Percentiles rank a stretch among this genome's conserved stretches.
phyloP scores from a whole-genome alignment of 1,140 invertebrate species.

The Dysdera silvatica region DNA sequence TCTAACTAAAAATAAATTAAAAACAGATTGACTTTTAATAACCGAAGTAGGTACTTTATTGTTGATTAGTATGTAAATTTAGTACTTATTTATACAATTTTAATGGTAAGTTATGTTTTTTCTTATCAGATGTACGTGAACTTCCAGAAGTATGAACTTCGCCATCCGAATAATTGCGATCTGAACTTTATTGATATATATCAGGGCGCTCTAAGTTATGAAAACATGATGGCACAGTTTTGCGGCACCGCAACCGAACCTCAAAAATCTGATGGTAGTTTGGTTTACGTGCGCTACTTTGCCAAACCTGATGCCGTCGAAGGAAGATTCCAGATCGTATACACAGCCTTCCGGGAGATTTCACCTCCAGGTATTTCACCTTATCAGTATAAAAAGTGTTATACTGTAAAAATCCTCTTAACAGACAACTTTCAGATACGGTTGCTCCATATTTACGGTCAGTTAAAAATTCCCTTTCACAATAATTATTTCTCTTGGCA shows the following conservation, averaged over 20 bases:
- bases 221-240: conserved; percentile 29
- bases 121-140: conserved; percentile 58
- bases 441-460: too few relatives aligned
- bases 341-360: conserved; percentile 64
- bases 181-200: conserved; percentile 72
- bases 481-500: too few relatives aligned
- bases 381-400: too few relatives aligned
- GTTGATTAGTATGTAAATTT: too few relatives aligned
- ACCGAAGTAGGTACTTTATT: too few relatives aligned
- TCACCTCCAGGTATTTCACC: conserved; percentile 24
- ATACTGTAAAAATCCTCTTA: too few relatives aligned
- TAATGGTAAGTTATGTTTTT: too few relatives aligned
- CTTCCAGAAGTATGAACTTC: conserved; percentile 59
- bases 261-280: conserved; percentile 42
- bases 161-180: conserved; percentile 72
- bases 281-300: conserved; percentile 62
- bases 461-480: not conserved
- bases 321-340: conserved; percentile 60
- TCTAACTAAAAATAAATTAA: too few relatives aligned
- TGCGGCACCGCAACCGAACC: conserved; percentile 70
- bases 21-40: too few relatives aligned
- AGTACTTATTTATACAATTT: too few relatives aligned
- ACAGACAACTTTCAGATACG: too few relatives aligned
- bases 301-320: conserved; percentile 55
- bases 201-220: conserved; percentile 54